Evolutionary conservation across 2,113 vertebrate species (phyloP), one percentile per base, ranked within the genome.

Genomic region (Strigops habroptila): DNA sequence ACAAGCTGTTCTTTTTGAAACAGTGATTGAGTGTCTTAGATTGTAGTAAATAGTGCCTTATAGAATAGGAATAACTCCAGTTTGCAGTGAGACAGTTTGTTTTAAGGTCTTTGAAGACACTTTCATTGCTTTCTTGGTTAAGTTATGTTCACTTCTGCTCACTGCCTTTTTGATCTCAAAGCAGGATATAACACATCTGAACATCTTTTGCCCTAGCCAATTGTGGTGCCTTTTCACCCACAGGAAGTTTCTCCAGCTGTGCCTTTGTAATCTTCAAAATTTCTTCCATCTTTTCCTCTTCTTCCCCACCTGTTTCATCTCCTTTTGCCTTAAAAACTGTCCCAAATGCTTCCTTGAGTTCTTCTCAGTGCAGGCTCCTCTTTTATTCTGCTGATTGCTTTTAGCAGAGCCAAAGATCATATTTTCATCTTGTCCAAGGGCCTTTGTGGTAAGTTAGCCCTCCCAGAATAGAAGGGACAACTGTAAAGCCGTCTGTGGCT

Each of bases 1-100:
- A 51, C 69, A 82, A 93, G 43, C 18, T 94, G 65, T 93, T 85
- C 91, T 79, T 91, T 82, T 64, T 62, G 64, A 85, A 91, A 48
- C 25, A 75, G 55, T 73, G 65, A 87, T 87, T 91, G 87, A 82
- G 37, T 85, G n/a, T n/a, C 59, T 65, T 22, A 14, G 39, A 11
- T 7, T 77, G 63, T 37, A 90, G 63, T 77, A 86, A 91, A 82
- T 86, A n/a, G 22, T 80, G 41, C 33, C 2, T 0, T 74, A 9
- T 18, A 73, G 79, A 82, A 82, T 41, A 80, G 53, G 18, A 51
- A 14, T 51, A 79, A 77, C 57, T 82, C 67, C 31, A 39, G 18
- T 88, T 85, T 68, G 23, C 30, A 68, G 19, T 17, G 12, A 91
- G 51, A 63, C 12, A 15, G 12, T 7, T 86, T 77, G 18, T 39